Evolutionary conservation across 2,888 invertebrate genomes (phyloP), one percentile per base, ranked within the genome.

Genomic region (Trachelus stipa): DNA sequence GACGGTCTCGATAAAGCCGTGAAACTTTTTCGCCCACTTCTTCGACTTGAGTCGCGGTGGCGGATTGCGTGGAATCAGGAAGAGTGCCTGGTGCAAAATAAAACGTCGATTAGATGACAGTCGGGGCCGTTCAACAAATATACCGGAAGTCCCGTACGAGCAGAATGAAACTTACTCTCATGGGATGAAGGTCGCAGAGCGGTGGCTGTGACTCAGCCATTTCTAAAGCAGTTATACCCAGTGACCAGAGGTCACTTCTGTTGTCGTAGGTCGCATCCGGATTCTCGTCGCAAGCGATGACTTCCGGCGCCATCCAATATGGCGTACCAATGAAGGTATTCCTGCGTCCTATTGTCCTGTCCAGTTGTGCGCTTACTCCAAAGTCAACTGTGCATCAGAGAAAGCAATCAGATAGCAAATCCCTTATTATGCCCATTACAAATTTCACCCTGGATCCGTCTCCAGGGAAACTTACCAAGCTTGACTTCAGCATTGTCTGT

Each of bases 131-230:
- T 40, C 1, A 40, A 23, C 0, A 23, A 40, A 56, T 23, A 23
- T 9, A 56, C 56, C 56, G 56, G 9, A 56, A 56, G 56, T 15
- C 2, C 56, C 9, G 23, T 56, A 56, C 9, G 9, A 6, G 6
- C 11, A 12, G 56, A 37, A n/a, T 9, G 76, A 73, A 31, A 86
- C 88, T 87, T 78, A 90, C 90, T 89, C 99, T 94, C 99, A 99
- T 99, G 34, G 99, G 99, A 94, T 99, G 99, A 92, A 99, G 95
- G 94, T 99, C 99, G 93, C 99, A 99, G 80, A 99, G 94, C 69
- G 99, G 99, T 82, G 99, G 99, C 92, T 99, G 98, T 88, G 98
- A 98, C 93, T 99, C 99, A 79, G 99, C 99, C 99, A 99, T 99
- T 94, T 99, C 99, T 83, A 99, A 94, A 76, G 99, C 98, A 79